Conservation (phyloP, 2,888 invertebrate species). For the Melitaea athalia region DNA sequence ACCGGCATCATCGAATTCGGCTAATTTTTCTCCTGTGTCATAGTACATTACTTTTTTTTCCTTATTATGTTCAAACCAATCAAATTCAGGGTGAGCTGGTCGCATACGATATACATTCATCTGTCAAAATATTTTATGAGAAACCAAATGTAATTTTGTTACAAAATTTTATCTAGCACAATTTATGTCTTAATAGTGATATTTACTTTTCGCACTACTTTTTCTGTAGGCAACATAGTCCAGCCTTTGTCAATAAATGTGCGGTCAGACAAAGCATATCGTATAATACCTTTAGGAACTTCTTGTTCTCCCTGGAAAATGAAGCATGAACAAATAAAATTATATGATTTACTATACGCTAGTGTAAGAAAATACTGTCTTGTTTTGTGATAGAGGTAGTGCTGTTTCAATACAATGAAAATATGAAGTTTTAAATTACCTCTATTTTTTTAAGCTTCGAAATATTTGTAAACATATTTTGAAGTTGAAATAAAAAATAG, state of each 20-base stretch:
- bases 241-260: constrained; percentile 72
- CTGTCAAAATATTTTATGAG: constrained; percentile 43
- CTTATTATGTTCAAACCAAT: constrained; percentile 74
- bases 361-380: background rate
- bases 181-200: background rate
- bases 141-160: background rate
- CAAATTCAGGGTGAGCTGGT: constrained; percentile 70
- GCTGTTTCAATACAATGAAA: too few relatives aligned
- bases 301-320: constrained; percentile 55
- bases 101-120: constrained; percentile 76
- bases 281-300: constrained; percentile 56
- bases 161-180: background rate
- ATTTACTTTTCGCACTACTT: constrained; percentile 70
- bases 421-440: constrained; percentile 16
- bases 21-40: constrained; percentile 66
- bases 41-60: constrained; percentile 61
- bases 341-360: background rate
- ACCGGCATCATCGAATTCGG: constrained; percentile 67
- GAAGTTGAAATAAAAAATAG: constrained; percentile 40
- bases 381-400: too few relatives aligned
- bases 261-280: constrained; percentile 68
- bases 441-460: constrained; percentile 46
- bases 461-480: constrained; percentile 39
- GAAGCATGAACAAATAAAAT: background rate
- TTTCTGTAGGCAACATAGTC: constrained; percentile 74